phyloP scores from a whole-genome alignment of 2,113 vertebrate genomes.

The Lutjanus erythropterus region DNA sequence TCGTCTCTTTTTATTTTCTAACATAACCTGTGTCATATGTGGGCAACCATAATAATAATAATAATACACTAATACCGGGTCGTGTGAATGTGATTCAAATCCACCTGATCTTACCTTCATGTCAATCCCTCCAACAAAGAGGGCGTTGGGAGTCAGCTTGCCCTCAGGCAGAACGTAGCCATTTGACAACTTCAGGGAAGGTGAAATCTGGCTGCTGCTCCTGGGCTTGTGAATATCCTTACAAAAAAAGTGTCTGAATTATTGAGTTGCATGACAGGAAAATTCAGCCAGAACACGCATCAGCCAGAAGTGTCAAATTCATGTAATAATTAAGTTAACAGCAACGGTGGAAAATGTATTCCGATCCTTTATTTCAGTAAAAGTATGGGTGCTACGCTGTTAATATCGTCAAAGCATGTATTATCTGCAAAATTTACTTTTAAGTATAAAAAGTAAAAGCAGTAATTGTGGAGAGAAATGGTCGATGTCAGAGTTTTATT shows the following conservation, averaged over 20 bases:
- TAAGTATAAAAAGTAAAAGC: too few species aligned
- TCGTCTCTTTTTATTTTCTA: neutral
- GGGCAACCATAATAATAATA: neutral
- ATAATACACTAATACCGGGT: neutral
- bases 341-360: too few species aligned
- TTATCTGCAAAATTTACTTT: too few species aligned
- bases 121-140: slow-evolving; percentile 97
- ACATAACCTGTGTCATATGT: neutral
- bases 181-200: slow-evolving; percentile 84
- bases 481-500: too few species aligned
- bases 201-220: slow-evolving; percentile 67
- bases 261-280: neutral
- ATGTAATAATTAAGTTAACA: neutral
- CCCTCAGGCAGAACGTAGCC: slow-evolving; percentile 95
- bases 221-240: slow-evolving; percentile 66
- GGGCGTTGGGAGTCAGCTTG: slow-evolving; percentile 93
- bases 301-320: neutral
- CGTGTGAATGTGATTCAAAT: neutral
- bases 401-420: too few species aligned
- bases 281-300: neutral
- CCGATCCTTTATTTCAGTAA: too few species aligned
- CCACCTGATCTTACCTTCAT: slow-evolving; percentile 85
- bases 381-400: too few species aligned
- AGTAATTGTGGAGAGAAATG: too few species aligned
- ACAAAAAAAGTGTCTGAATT: neutral